Conservation (phyloP, 2,113 vertebrate species). For the Chamaea fasciata region DNA sequence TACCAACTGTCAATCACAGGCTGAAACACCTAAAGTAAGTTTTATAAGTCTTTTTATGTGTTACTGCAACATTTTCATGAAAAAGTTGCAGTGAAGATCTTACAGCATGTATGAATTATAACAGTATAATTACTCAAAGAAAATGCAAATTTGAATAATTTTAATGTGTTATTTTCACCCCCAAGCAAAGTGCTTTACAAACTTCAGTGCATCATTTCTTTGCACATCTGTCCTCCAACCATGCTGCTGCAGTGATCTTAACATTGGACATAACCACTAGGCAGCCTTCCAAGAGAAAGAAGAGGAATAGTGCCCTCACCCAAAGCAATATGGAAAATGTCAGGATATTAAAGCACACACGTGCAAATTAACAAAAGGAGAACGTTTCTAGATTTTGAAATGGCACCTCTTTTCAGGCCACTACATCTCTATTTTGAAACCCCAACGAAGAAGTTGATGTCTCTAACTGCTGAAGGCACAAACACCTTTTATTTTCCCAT, state of each 20-base stretch:
- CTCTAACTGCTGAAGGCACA: neutral
- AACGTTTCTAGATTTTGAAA: neutral
- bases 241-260: neutral
- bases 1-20: neutral
- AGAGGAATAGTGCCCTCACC: neutral
- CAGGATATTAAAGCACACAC: neutral
- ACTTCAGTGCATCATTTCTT: neutral
- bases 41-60: neutral
- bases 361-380: neutral
- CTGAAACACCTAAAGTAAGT: neutral
- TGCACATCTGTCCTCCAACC: neutral
- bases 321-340: neutral
- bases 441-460: neutral
- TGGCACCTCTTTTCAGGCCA: fast-evolving
- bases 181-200: neutral
- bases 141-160: neutral
- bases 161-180: neutral
- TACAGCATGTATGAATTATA: neutral
- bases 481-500: neutral
- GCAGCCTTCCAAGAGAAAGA: neutral
- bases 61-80: neutral
- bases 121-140: neutral
- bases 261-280: neutral
- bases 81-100: neutral
- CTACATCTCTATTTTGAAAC: neutral